These are phyloP conservation scores for Sternarchorhynchus goeldii DNA, from an alignment of 2,797 vertebrate genomes.

Conservation along the genomic window DNA sequence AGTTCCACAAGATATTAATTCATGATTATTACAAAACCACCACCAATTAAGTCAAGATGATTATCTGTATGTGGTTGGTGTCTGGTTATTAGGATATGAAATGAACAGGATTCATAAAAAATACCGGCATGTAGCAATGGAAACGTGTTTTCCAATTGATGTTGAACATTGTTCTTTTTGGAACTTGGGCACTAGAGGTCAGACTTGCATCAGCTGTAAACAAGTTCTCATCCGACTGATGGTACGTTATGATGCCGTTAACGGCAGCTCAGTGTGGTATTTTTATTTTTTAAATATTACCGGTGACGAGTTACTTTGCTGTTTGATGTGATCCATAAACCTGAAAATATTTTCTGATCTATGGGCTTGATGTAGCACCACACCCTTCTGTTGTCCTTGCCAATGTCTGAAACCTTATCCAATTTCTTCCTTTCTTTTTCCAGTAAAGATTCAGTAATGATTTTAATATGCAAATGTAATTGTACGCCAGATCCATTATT, in stretches of 20 bases:
- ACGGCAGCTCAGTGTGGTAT: no score
- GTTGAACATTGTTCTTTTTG: background rate
- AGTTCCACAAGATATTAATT: no score
- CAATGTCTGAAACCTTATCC: conserved; percentile 54
- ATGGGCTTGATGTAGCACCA: no score
- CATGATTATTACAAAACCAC: background rate
- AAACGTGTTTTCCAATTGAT: background rate
- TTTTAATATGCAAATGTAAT: conserved; percentile 85
- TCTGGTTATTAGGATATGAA: no score
- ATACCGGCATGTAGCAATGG: background rate
- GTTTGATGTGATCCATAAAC: no score
- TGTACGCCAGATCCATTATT: conserved; percentile 75
- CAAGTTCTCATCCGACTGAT: background rate
- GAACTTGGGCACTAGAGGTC: conserved; percentile 26
- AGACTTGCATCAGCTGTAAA: background rate
- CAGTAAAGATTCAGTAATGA: conserved; percentile 43
- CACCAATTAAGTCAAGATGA: no score
- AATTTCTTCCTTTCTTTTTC: conserved; percentile 48
- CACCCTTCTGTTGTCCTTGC: conserved; percentile 8
- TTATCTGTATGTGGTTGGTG: no score
- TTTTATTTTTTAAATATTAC: no score
- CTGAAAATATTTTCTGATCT: no score
- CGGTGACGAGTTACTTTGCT: no score
- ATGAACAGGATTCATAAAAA: no score
- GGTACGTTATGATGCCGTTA: no score